A percentile compares a stretch with the other conserved stretches of the same genome.
Conservation (phyloP, 2,797 vertebrate genomes). For the Trichosurus vulpecula region DNA sequence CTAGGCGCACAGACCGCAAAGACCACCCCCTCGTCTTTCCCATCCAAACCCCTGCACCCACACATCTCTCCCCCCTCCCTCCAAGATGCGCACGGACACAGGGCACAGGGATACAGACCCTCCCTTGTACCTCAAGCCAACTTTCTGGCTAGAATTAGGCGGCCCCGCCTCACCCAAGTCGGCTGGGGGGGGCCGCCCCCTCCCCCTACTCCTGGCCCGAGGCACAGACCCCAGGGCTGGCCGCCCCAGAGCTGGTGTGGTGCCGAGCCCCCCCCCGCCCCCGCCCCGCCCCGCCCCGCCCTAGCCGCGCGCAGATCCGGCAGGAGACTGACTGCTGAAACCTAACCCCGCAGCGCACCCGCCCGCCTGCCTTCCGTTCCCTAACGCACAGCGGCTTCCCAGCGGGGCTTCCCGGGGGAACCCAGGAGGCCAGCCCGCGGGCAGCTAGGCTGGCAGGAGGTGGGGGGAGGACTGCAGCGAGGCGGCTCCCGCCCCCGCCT, state of each 20-base stretch:
- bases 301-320: neutral
- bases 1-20: neutral
- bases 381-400: neutral
- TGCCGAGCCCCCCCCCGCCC: neutral
- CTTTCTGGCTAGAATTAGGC: neutral
- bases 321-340: constrained; percentile 5
- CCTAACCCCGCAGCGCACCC: neutral
- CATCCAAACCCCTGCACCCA: neutral
- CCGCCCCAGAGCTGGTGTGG: neutral
- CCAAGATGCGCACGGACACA: neutral
- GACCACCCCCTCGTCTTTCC: neutral
- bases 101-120: neutral
- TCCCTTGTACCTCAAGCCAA: neutral
- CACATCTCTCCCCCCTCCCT: neutral
- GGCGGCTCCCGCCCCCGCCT: neutral
- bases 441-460: neutral
- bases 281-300: neutral
- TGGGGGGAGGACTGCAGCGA: neutral
- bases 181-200: neutral
- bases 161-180: neutral
- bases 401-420: neutral
- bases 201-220: too few species aligned
- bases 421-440: neutral
- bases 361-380: neutral
- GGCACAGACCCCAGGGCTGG: neutral